Evolutionary conservation across 2,888 invertebrate genomes (phyloP), one percentile per base, ranked within the genome.

Genomic region (Hemistola chrysoprasaria): DNA sequence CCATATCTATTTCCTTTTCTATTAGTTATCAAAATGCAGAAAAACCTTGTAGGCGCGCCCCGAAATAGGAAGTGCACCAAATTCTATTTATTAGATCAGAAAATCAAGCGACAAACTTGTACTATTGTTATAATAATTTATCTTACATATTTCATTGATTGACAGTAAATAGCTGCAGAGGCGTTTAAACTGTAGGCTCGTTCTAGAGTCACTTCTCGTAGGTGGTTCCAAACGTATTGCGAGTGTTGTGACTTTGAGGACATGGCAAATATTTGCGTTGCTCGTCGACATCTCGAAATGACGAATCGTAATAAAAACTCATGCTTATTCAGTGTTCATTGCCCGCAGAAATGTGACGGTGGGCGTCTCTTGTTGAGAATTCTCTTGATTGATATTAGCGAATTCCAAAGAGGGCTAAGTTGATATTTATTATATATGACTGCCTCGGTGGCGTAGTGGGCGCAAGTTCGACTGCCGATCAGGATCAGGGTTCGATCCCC

Each of bases 191-290:
- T 36, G 20, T 8, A 21, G 21, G 22, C 6, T 24, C 8, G 23
- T 35, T 34, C 9, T 35, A 26, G 24, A 22, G 2, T 16, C 22
- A 24, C 11, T 25, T 29, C 11, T 21, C 22, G 26, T 22, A 28
- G 29, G 21, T 30, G 24, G 16, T 3, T 4, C 16, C 16, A 16
- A 2, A 16, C 3, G 33, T 23, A 22, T 22, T 8, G 33, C 16
- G 33, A 20, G 30, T 10, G 20, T 43, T 31, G 49, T 37, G 42
- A 40, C 26, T 40, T 40, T 39, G 50, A 61, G 53, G 38, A 55
- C 42, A 50, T 32, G 47, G 56, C 53, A 65, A 74, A 82, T 77
- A 81, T 81, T 81, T 72, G 70, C 70, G 55, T 43, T 47, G 56
- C 55, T 65, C 59, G 51, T 50, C 51, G 50, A 56, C 39, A 58